Conservation (phyloP, 2,113 vertebrate species). For the Trinectes maculatus region DNA sequence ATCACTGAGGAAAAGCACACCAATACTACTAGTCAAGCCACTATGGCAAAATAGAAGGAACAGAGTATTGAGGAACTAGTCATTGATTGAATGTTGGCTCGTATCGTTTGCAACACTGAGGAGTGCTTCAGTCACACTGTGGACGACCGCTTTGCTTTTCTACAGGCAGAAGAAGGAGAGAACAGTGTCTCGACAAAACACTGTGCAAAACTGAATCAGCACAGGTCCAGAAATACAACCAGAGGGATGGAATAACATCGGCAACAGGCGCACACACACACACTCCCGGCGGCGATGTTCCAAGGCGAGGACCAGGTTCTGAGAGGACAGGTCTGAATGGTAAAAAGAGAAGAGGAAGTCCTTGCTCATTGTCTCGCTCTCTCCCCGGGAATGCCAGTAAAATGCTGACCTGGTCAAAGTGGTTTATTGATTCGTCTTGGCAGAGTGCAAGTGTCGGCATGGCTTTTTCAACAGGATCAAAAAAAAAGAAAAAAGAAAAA, state of each 20-base stretch:
- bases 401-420: constrained; percentile 59
- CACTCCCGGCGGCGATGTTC: constrained; percentile 58
- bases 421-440: constrained; percentile 75
- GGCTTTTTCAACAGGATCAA: constrained; percentile 67
- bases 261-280: constrained; percentile 43
- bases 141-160: constrained; percentile 65
- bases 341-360: constrained; percentile 49
- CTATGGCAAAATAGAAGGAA: constrained; percentile 69
- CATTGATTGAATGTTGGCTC: constrained; percentile 66
- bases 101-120: constrained; percentile 70
- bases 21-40: constrained; percentile 77
- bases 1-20: constrained; percentile 78
- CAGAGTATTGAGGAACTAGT: constrained; percentile 63
- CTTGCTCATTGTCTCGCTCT: constrained; percentile 51
- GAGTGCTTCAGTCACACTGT: constrained; percentile 48
- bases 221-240: constrained; percentile 77
- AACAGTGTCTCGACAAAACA: constrained; percentile 72
- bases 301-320: constrained; percentile 46
- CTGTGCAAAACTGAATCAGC: constrained; percentile 61
- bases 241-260: constrained; percentile 58
- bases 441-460: constrained; percentile 75
- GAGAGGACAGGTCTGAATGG: constrained; percentile 39
- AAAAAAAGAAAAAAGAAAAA: constrained; percentile 50
- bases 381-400: constrained; percentile 39
- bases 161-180: constrained; percentile 72